phyloP scores from a whole-genome alignment of 2,113 vertebrate species.

The Myocastor coypus region DNA sequence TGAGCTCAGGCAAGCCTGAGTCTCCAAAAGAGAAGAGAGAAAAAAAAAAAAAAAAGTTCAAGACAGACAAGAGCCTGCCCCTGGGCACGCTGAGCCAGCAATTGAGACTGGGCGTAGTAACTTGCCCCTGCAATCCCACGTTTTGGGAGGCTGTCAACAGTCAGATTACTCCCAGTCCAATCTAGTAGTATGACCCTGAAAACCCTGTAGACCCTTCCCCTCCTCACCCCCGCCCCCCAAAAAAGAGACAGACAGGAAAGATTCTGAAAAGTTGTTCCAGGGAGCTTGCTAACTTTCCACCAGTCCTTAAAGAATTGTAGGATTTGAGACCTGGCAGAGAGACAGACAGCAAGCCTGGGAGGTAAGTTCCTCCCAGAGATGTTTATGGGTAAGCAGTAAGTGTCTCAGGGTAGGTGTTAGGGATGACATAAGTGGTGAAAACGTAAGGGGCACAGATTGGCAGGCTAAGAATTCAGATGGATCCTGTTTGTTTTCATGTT shows the following conservation, averaged over 20 bases:
- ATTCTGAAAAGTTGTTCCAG: constrained; percentile 50
- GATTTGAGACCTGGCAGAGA: not conserved
- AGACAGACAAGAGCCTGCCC: too few species aligned
- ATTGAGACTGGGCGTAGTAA: too few species aligned
- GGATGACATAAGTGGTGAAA: not conserved
- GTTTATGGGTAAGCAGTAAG: not conserved
- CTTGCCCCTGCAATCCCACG: too few species aligned
- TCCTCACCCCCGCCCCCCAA: too few species aligned
- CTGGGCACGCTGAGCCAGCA: too few species aligned
- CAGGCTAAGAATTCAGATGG: not conserved
- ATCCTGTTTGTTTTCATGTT: not conserved
- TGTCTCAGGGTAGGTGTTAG: not conserved
- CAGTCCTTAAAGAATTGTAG: not conserved
- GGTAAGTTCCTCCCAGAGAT: not conserved
- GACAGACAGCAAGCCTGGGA: not conserved
- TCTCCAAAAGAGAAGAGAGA: too few species aligned
- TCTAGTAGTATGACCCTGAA: too few species aligned
- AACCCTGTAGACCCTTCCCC: too few species aligned
- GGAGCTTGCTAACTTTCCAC: not conserved
- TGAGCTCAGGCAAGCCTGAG: too few species aligned
- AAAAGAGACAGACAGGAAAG: not conserved
- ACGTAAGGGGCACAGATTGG: not conserved
- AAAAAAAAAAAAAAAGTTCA: too few species aligned
- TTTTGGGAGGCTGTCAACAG: too few species aligned
- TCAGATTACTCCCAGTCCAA: too few species aligned